A percentile compares a stretch with the other conserved stretches of the same genome.
Evolutionary conservation across 2,113 vertebrate species (phyloP).

Genomic region (Cyprinus carpio): DNA sequence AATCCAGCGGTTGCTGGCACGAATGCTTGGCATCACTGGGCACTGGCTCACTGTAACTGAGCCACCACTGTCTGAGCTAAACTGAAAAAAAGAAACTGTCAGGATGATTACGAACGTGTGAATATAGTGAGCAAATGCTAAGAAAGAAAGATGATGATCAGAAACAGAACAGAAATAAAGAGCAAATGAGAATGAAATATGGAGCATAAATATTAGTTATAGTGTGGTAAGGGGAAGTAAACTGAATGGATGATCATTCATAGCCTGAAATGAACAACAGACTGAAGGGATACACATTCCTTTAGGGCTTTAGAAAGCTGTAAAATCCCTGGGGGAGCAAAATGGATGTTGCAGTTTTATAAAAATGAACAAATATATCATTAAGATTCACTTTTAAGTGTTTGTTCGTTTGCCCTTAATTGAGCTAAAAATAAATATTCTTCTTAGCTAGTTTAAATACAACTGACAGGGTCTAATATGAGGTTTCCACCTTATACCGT

Average conservation of each 20-base stretch:
- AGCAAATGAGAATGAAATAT: neutral
- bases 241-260: conserved; percentile 5
- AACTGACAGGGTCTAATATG: too few relatives aligned
- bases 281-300: conserved; percentile 6
- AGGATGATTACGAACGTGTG: neutral
- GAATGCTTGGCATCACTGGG: neutral
- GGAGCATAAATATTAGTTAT: neutral
- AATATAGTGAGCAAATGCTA: neutral
- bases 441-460: neutral
- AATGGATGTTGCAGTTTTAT: neutral
- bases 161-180: neutral
- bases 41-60: neutral
- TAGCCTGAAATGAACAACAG: conserved; percentile 28
- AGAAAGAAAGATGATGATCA: conserved; percentile 49
- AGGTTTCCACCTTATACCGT: neutral
- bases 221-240: neutral
- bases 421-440: neutral
- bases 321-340: conserved; percentile 51
- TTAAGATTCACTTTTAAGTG: neutral
- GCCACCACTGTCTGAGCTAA: neutral
- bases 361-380: neutral
- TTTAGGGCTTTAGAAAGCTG: conserved; percentile 19
- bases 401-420: neutral
- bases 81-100: neutral
- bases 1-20: neutral